Percentiles rank a stretch among this genome's conserved stretches.
Conservation (phyloP, 2,797 vertebrate genomes). For the Danionella dracula region DNA sequence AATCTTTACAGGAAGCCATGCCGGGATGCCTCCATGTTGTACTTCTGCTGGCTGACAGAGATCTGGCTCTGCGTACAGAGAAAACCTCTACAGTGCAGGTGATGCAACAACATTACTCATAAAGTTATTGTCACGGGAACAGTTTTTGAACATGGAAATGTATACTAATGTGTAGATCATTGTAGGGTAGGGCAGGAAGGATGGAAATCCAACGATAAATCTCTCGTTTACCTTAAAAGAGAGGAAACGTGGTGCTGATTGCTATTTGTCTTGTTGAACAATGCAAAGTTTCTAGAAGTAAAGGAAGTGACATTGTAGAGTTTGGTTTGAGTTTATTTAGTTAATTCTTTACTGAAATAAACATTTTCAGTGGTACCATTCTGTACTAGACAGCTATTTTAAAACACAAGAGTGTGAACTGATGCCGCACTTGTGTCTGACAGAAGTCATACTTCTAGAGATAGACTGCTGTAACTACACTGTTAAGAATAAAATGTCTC, state of each 20-base stretch:
- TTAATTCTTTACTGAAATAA: not conserved
- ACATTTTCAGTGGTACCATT: too few species aligned
- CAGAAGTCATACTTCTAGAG: too few species aligned
- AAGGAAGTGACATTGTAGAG: not conserved
- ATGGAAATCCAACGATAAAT: not conserved
- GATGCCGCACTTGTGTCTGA: not conserved
- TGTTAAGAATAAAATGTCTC: too few species aligned
- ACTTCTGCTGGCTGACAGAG: constrained; percentile 75
- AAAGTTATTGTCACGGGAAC: not conserved
- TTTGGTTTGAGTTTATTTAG: not conserved
- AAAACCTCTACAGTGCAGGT: constrained; percentile 76
- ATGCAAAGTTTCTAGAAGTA: not conserved
- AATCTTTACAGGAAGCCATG: constrained; percentile 63
- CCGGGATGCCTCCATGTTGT: constrained; percentile 75
- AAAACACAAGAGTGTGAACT: constrained; percentile 22
- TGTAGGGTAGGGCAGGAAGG: not conserved
- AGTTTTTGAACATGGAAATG: too few species aligned
- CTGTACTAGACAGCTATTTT: constrained; percentile 26
- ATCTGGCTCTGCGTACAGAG: constrained; percentile 65
- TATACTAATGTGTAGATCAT: too few species aligned
- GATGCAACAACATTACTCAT: constrained; percentile 28
- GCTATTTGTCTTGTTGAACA: not conserved
- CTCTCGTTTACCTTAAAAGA: not conserved
- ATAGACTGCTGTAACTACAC: too few species aligned
- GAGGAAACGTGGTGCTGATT: not conserved